Conservation (phyloP, 2,113 vertebrate genomes). For the Daubentonia madagascariensis region DNA sequence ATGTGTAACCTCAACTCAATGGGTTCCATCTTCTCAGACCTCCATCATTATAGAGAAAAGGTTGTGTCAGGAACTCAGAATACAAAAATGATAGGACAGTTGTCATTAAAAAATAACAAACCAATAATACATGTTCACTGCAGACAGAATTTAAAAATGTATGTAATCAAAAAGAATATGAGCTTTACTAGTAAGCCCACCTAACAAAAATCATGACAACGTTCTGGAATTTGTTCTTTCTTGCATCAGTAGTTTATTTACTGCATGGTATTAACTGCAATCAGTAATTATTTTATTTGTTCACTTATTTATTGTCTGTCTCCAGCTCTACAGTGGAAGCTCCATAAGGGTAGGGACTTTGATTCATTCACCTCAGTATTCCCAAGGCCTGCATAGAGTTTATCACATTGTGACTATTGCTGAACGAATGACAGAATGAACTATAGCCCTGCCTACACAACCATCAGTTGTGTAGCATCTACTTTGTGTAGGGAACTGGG, state of each 20-base stretch:
- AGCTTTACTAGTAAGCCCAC: slow-evolving; percentile 25
- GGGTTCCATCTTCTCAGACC: neutral
- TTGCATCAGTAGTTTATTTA: neutral
- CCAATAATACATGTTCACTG: neutral
- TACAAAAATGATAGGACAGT: neutral
- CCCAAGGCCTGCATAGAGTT: neutral
- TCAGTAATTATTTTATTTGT: neutral
- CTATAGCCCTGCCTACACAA: neutral
- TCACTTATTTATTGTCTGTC: neutral
- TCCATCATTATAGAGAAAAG: neutral
- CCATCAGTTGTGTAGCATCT: neutral
- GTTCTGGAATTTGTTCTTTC: neutral
- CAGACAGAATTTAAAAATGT: slow-evolving; percentile 16
- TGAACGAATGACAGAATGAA: neutral
- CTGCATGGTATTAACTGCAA: neutral
- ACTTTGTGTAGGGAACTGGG: neutral
- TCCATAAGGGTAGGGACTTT: neutral
- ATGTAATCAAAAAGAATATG: neutral
- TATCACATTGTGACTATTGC: neutral
- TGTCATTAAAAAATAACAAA: neutral
- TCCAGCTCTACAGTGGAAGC: neutral
- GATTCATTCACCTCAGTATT: neutral
- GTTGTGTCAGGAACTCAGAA: neutral
- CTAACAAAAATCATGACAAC: slow-evolving; percentile 1
- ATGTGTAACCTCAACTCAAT: neutral